phyloP scores from a whole-genome alignment of 2,888 invertebrate genomes.

The Troglohyphantes excavatus region DNA sequence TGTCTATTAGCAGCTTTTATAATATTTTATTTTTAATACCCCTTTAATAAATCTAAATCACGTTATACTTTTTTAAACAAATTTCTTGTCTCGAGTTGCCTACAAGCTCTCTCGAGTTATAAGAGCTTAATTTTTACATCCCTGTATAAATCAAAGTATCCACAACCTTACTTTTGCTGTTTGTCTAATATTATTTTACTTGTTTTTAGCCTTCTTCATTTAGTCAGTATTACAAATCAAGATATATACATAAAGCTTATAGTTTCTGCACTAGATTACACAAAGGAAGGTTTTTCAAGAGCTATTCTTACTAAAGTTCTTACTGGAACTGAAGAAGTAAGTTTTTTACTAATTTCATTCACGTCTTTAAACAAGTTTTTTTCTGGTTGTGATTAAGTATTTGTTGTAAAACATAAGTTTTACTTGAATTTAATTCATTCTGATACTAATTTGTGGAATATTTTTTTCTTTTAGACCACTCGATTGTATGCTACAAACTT shows the following conservation, averaged over 20 bases:
- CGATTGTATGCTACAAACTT: conserved; percentile 95
- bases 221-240: conserved; percentile 85
- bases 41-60: no score
- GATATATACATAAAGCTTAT: conserved; percentile 97
- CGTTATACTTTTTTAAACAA: no score
- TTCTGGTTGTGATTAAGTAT: not conserved
- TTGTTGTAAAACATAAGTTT: not conserved
- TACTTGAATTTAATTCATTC: not conserved
- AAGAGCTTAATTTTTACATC: no score
- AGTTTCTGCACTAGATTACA: conserved; percentile 94
- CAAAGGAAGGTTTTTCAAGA: conserved; percentile 86
- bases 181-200: conserved; percentile 20
- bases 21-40: no score
- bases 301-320: conserved; percentile 79
- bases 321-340: conserved; percentile 78
- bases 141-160: no score
- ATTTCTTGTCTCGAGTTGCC: no score
- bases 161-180: no score
- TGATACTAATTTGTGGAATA: not conserved
- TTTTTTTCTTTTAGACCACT: conserved; percentile 81
- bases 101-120: no score
- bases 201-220: conserved; percentile 87
- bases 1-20: no score
- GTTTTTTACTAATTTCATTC: not conserved
- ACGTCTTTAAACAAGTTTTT: not conserved